Percentiles rank a stretch among this genome's conserved stretches.
These are phyloP conservation scores for Phyllostomus hastatus DNA, from an alignment of 2,113 vertebrate genomes.

Conservation along the genomic window DNA sequence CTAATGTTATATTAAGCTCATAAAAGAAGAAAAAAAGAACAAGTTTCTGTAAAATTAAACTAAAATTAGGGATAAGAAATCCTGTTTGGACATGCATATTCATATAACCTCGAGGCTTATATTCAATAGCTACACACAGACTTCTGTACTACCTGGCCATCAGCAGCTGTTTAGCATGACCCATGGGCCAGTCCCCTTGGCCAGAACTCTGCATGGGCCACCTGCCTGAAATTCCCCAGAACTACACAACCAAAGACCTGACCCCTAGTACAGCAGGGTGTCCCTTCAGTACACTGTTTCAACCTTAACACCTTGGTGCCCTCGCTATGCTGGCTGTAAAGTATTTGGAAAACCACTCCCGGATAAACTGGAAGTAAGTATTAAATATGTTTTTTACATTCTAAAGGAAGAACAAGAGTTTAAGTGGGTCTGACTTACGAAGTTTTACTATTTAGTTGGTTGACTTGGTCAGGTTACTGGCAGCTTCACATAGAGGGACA, in stretches of 20 bases:
- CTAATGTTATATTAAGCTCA: not conserved
- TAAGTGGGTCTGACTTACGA: not conserved
- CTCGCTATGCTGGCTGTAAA: not conserved
- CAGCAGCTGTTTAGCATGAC: not conserved
- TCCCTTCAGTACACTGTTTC: not conserved
- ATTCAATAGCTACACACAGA: not conserved
- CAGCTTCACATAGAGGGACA: not conserved
- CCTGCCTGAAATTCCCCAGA: not conserved
- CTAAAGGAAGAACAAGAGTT: not conserved
- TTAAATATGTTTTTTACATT: not conserved
- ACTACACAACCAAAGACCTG: not conserved
- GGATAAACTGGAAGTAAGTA: not conserved
- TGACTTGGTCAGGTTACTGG: not conserved
- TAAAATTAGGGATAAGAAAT: not conserved
- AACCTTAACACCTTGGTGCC: not conserved
- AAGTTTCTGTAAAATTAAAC: not conserved
- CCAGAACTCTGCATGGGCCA: not conserved
- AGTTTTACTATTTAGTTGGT: not conserved
- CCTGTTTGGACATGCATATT: not conserved
- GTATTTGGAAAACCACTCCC: not conserved
- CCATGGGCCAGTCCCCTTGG: not conserved
- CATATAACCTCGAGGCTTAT: not conserved
- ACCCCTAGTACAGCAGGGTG: not conserved
- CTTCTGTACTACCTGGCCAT: not conserved
- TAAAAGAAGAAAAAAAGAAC: not conserved